Conservation (phyloP, 2,888 invertebrate species). For the Eupithecia dodoneata region DNA sequence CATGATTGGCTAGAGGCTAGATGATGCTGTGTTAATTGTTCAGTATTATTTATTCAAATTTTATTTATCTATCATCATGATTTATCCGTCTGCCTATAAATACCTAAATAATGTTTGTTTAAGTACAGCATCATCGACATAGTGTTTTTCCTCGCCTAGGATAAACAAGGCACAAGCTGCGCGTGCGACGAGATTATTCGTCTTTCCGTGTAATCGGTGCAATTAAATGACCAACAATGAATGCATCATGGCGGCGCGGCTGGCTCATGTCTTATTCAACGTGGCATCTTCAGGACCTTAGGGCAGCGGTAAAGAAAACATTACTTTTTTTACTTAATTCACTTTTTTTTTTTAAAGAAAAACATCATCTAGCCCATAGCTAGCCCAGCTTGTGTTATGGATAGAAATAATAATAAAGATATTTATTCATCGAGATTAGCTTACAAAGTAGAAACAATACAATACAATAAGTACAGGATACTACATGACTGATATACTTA, state of each 20-base stretch:
- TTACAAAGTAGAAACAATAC: too few relatives aligned
- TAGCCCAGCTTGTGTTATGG: too few relatives aligned
- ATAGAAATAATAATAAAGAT: too few relatives aligned
- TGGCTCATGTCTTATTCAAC: conserved; percentile 51
- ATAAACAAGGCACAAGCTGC: conserved; percentile 27
- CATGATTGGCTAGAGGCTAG: too few relatives aligned
- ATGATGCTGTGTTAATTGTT: background rate
- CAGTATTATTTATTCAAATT: background rate
- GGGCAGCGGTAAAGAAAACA: background rate
- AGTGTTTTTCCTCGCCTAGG: conserved; percentile 29
- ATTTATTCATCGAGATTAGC: too few relatives aligned
- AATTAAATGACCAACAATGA: conserved; percentile 57
- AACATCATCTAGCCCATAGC: too few relatives aligned
- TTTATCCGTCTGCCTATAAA: background rate
- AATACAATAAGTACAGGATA: too few relatives aligned
- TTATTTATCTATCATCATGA: background rate
- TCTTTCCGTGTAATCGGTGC: conserved; percentile 46
- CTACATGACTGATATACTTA: too few relatives aligned
- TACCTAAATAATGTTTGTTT: background rate
- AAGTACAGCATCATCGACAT: conserved; percentile 4
- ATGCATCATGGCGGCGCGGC: conserved; percentile 47
- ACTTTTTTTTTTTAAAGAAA: too few relatives aligned
- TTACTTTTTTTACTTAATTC: too few relatives aligned
- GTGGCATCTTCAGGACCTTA: conserved; percentile 48
- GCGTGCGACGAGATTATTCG: conserved; percentile 39